Conservation (phyloP, 2,113 vertebrate genomes). For the Callocephalon fimbriatum region DNA sequence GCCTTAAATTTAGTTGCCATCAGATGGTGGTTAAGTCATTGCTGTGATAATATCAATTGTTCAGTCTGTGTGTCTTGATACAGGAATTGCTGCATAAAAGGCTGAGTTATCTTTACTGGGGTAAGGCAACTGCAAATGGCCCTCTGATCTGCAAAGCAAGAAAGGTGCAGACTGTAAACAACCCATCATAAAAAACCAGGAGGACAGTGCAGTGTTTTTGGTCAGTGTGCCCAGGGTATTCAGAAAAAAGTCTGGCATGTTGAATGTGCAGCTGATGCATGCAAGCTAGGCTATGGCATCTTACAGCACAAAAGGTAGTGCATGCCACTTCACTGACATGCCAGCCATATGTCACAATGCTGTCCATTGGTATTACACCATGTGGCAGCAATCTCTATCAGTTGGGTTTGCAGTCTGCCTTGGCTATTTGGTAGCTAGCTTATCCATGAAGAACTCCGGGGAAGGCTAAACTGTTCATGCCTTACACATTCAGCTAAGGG, state of each 20-base stretch:
- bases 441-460: background rate
- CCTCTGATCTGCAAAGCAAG: background rate
- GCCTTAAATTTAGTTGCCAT: background rate
- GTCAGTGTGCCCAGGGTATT: background rate
- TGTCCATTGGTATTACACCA: background rate
- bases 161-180: background rate
- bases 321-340: background rate
- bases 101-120: background rate
- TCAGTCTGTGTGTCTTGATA: background rate
- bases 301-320: background rate
- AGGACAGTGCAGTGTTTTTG: background rate
- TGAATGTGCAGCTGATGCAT: background rate
- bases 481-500: background rate
- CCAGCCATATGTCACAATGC: background rate
- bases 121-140: background rate
- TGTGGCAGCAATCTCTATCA: background rate
- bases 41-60: background rate
- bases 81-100: background rate
- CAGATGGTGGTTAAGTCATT: background rate
- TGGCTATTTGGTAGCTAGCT: background rate
- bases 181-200: background rate
- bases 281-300: background rate
- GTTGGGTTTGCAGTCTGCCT: background rate
- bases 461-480: background rate
- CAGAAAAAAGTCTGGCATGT: background rate